A percentile compares a stretch with the other conserved stretches of the same genome.
Conservation (phyloP, 1,140 invertebrate species). For the Scaptodrosophila lebanonensis region DNA sequence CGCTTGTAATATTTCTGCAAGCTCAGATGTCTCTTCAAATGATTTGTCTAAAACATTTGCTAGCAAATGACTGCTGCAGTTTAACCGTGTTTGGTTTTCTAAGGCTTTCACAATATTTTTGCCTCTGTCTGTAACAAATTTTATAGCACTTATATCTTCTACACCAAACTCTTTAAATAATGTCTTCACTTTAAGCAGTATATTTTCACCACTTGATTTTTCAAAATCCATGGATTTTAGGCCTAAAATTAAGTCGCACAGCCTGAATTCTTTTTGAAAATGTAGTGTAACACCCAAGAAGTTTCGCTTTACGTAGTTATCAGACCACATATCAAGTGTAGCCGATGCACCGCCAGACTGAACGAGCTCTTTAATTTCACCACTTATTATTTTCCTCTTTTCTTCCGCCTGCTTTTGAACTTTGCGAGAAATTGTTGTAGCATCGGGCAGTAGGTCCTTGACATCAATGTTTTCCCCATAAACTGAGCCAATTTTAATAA, state of each 20-base stretch:
- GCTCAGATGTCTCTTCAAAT: constrained; percentile 4
- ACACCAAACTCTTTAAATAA: constrained; percentile 20
- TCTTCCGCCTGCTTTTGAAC: constrained; percentile 11
- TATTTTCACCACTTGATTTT: constrained; percentile 17
- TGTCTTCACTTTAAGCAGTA: constrained; percentile 7
- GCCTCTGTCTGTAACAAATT: constrained; percentile 22
- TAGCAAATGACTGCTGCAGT: constrained; percentile 27
- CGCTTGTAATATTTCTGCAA: constrained; percentile 5
- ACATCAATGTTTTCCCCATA: constrained; percentile 27
- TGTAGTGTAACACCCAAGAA: constrained; percentile 31
- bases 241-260: constrained; percentile 19
- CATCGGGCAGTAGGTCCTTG: constrained; percentile 22
- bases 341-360: constrained; percentile 11
- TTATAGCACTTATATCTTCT: constrained; percentile 14
- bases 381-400: constrained; percentile 13
- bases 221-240: constrained; percentile 37
- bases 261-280: constrained; percentile 3
- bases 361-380: constrained; percentile 16
- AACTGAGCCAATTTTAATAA: constrained; percentile 24
- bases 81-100: constrained; percentile 11
- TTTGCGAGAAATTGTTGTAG: constrained; percentile 13
- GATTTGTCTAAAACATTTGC: constrained; percentile 21
- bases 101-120: constrained; percentile 19
- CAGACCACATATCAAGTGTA: constrained; percentile 23
- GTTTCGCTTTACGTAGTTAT: constrained; percentile 30